phyloP scores from a whole-genome alignment of 2,888 invertebrate species.

The Cryptophagus acutangulus region DNA sequence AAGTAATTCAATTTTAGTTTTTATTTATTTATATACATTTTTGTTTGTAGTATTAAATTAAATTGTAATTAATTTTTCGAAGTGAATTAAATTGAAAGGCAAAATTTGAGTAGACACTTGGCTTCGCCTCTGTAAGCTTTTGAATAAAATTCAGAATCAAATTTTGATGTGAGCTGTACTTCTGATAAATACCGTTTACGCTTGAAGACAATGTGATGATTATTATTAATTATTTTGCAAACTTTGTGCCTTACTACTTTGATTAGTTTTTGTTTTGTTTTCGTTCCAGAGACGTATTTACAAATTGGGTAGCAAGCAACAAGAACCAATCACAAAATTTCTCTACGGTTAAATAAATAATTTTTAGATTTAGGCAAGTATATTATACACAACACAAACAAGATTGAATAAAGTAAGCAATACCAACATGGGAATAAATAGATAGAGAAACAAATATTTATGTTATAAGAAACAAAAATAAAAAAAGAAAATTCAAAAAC shows the following conservation, averaged over 20 bases:
- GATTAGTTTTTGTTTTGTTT: constrained; percentile 23
- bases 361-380: constrained; percentile 1
- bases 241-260: not conserved
- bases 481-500: constrained; percentile 12
- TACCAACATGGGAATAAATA: constrained; percentile 28
- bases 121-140: too few species aligned
- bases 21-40: too few species aligned
- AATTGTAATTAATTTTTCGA: too few species aligned
- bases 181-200: too few species aligned
- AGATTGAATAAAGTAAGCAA: constrained; percentile 30
- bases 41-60: too few species aligned
- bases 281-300: constrained; percentile 79
- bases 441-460: constrained; percentile 14
- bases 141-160: too few species aligned
- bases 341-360: constrained; percentile 70
- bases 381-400: not conserved
- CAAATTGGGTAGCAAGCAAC: constrained; percentile 83
- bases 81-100: too few species aligned
- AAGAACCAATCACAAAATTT: constrained; percentile 74
- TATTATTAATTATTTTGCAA: too few species aligned
- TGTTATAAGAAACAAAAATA: constrained; percentile 3
- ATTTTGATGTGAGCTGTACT: too few species aligned
- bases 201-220: too few species aligned
- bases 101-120: too few species aligned
- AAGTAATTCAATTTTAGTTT: too few species aligned